Evolutionary conservation across 2,888 invertebrate species (phyloP), one percentile per base, ranked within the genome.

Genomic region (Dasypogon diadema): DNA sequence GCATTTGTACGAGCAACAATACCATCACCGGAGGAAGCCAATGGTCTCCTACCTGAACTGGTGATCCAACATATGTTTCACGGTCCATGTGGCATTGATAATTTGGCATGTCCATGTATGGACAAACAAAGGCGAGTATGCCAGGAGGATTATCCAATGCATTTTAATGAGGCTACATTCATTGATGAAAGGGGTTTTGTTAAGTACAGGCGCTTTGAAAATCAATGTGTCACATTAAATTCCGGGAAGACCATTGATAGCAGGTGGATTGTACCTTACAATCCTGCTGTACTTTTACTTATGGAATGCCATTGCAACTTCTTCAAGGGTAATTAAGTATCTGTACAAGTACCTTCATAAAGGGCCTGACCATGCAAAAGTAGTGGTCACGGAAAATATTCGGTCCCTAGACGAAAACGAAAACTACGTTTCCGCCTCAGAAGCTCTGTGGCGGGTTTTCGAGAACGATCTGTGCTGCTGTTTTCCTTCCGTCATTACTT

Each of bases 311-410:
- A n/a, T n/a, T n/a, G n/a, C n/a, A n/a, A 8, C 16, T 18, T 63
- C 37, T 4, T 10, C 37, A 10, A 1, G 18, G 10, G 5, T 37
- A 2, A n/a, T 46, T 6, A 46, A 65, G 46, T 46, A 65, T 14
- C 12, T 46, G 1, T 65, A 18, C 22, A 65, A 65, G 24, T 65
- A 65, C 24, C n/a, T 65, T 3, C 16, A 42, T 2, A 65, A 65
- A 65, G 46, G 42, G 1, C 30, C 2, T 14, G 65, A 42, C 5
- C 12, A 1, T 26, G 56, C 56, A 26, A 1, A 0, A 26, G 5
- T 56, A 24, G 6, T 12, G 8, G 12, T 56, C 8, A 5, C 16
- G 3, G 24, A 24, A 24, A n/a, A 56, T 16, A n/a, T 21, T 8
- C 3, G 12, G 2, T 26, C 22, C 4, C 8, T 2, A 5, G 56